These are phyloP conservation scores for Stichodactyla mertensii DNA, from an alignment of 64 coral and sea anemone genomes.

Conservation along the genomic window DNA sequence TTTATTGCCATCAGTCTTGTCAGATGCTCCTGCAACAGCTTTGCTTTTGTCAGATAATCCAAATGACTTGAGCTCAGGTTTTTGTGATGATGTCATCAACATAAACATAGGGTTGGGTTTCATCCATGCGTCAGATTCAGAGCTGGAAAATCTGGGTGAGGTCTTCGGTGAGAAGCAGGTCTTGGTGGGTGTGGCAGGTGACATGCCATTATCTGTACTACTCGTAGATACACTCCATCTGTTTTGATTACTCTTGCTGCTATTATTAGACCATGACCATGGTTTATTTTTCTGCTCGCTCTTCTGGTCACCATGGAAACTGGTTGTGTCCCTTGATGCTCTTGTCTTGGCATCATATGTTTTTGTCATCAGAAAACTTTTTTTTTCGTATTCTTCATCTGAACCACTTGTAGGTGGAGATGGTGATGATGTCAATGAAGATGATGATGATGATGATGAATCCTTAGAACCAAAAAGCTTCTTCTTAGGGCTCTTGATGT, in stretches of 20 bases:
- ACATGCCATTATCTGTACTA: neutral
- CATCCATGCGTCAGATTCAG: neutral
- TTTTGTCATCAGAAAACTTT: neutral
- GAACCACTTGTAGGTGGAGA: conserved; percentile 12
- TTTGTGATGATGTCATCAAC: conserved; percentile 23
- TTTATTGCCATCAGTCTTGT: neutral
- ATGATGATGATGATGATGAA: neutral
- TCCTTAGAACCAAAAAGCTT: neutral
- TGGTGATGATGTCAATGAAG: conserved; percentile 12
- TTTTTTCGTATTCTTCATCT: conserved; percentile 18
- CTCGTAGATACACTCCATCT: neutral
- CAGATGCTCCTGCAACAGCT: neutral
- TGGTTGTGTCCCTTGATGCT: neutral
- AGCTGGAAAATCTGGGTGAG: neutral
- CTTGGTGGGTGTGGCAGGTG: neutral
- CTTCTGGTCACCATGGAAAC: neutral
- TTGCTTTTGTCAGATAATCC: neutral
- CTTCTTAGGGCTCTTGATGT: conserved; percentile 89
- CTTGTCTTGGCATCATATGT: neutral
- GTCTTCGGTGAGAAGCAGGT: neutral
- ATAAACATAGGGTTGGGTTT: conserved; percentile 12
- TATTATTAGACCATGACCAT: neutral
- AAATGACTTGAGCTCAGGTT: conserved; percentile 20
- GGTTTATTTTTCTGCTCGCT: neutral
- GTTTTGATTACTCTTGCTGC: neutral